Conservation (phyloP, 1,140 invertebrate species). For the Brachionus rotundiformis region DNA sequence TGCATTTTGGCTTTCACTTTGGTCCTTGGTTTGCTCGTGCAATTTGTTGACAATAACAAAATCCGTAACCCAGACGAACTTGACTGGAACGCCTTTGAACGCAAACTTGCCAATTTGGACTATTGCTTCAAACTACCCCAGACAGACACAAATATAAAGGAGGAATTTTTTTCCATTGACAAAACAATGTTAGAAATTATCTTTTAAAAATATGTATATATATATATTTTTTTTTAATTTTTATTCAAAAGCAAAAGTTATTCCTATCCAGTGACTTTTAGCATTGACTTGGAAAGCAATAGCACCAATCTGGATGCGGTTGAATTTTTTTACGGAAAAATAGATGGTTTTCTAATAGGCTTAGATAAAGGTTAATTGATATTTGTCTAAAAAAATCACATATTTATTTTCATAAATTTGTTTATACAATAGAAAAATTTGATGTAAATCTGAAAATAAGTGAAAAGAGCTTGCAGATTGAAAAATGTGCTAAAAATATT, state of each 20-base stretch:
- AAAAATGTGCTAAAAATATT: not conserved
- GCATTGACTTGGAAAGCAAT: not conserved
- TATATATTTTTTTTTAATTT: constrained; percentile 5
- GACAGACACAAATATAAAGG: not conserved
- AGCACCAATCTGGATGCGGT: not conserved
- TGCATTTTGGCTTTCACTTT: constrained; percentile 31
- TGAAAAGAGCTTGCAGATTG: not conserved
- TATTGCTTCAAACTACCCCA: constrained; percentile 5
- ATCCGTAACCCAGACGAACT: constrained; percentile 35
- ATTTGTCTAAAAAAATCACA: not conserved
- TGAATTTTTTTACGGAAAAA: not conserved
- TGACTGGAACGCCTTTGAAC: constrained; percentile 23
- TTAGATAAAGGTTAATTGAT: constrained; percentile 5
- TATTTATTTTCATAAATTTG: not conserved
- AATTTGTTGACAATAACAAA: not conserved
- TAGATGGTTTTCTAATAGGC: constrained; percentile 22
- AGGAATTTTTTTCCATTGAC: not conserved
- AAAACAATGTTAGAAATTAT: not conserved
- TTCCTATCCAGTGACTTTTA: constrained; percentile 29
- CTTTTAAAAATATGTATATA: not conserved
- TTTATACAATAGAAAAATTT: constrained; percentile 14
- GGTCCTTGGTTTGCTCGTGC: not conserved
- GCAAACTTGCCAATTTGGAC: constrained; percentile 1
- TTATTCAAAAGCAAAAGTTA: not conserved
- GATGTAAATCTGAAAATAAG: not conserved